Base-by-base conservation (phyloP, 1,140 invertebrate genomes). In the Cryptotermes secundus region DNA sequence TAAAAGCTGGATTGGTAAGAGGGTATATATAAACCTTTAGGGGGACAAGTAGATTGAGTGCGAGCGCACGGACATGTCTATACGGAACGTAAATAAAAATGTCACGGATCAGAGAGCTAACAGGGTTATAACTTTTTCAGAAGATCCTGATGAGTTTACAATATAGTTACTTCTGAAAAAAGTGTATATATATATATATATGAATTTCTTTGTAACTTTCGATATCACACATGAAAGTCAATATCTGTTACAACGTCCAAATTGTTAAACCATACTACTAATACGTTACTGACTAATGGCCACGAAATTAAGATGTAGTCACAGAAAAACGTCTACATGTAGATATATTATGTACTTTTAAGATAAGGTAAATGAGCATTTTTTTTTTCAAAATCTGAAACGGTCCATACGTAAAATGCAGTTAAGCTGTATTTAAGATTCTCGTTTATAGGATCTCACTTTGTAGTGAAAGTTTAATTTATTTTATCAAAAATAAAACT, bases 1-100 rank as follows among this genome's bases (percentile, higher is more conserved):
- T 72, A 72, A 72, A 72, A 16, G 26, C 59, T 72, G 59, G 26
- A 72, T 31, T 72, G 59, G 59, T 72, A 72, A 72, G 59, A 72
- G 59, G n/a, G 59, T 72, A 31, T 14, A n/a, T 6, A 72, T 72
- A 31, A 72, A 72, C 59, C 59, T 72, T 4, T 72, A 72, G 59
- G n/a, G 59, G 59, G 26, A n/a, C 59, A 31, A 72, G 59, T 72
- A n/a, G 59, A 59, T 31, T 72, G n/a, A 31, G 10, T 31, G 26
- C 3, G 4, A 59, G 26, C 24, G 53, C 9, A 14, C 38, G 19
- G 19, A 49, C 14, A 49, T 14, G 19, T 49, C 16, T 49, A 19
- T 49, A 38, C 22, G 45, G 53, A 72, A 49, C 59, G 14, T 31
- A 72, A n/a, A 72, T 72, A 31, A 3, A 31, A 72, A 72, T 72